Percentiles rank a stretch among this genome's conserved stretches.
These are phyloP conservation scores for Tringa solitaria DNA, from an alignment of 2,113 vertebrate genomes.

Conservation along the genomic window DNA sequence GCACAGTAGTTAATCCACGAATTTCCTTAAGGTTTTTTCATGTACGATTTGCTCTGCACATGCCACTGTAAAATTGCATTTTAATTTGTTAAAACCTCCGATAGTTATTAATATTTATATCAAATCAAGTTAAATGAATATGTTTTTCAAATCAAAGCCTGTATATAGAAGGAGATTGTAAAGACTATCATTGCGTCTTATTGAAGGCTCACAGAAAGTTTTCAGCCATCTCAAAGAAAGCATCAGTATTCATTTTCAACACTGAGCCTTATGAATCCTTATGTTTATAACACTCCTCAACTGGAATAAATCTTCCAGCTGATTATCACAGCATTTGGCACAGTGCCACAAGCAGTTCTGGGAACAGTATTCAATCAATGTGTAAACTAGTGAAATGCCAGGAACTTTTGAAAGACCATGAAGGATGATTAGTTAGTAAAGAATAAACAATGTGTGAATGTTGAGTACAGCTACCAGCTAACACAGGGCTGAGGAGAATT, in stretches of 20 bases:
- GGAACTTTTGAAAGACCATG: slow-evolving; percentile 75
- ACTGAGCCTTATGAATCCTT: slow-evolving; percentile 71
- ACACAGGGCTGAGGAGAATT: slow-evolving; percentile 48
- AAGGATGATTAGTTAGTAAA: slow-evolving; percentile 73
- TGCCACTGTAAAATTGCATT: slow-evolving; percentile 52
- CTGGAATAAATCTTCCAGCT: slow-evolving; percentile 84
- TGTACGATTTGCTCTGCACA: slow-evolving; percentile 29
- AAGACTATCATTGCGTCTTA: background rate
- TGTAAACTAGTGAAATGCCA: slow-evolving; percentile 75
- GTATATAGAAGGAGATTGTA: background rate
- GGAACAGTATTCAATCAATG: slow-evolving; percentile 76
- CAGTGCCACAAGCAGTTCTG: slow-evolving; percentile 72
- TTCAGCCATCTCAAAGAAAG: slow-evolving; percentile 59
- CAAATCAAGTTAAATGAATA: slow-evolving; percentile 52
- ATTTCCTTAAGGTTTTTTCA: slow-evolving; percentile 55
- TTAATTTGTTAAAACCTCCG: slow-evolving; percentile 59
- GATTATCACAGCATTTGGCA: slow-evolving; percentile 82
- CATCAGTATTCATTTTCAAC: slow-evolving; percentile 65
- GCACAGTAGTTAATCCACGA: slow-evolving; percentile 32
- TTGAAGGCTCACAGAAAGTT: slow-evolving; percentile 54
- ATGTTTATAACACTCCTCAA: slow-evolving; percentile 81
- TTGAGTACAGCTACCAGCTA: slow-evolving; percentile 56
- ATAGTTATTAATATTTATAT: slow-evolving; percentile 66
- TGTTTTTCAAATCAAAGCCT: slow-evolving; percentile 58
- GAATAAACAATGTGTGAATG: slow-evolving; percentile 72